Base-by-base conservation (phyloP, 2,888 invertebrate species). In the Stenoptilia bipunctidactyla region DNA sequence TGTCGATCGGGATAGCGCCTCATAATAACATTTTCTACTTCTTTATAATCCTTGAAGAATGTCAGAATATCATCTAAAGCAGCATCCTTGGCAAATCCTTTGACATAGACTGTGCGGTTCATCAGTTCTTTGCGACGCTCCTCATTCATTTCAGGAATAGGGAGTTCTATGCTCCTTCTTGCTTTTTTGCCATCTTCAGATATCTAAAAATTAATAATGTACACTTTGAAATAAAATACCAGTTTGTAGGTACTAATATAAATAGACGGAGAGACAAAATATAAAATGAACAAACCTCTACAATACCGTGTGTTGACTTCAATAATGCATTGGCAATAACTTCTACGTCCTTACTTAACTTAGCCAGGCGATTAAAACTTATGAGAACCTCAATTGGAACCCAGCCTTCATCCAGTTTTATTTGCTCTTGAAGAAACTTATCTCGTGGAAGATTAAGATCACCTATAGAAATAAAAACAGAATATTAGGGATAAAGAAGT, bases 361-460 rank as follows among this genome's bases (percentile, higher is more conserved):
- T 77, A 0, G 91, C 87, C 14, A 98, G 86, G 14, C 97, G 87
- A 69, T 97, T 96, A 68, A 98, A 99, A 43, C 90, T 95, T 36
- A 93, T 76, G 72, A 99, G 87, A 0, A 92, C 88, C 0, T 91
- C 89, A 36, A 98, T 66, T 0, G 94, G 88, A 13, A 99, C 88
- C 98, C 98, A 96, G 1, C 94, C 98, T 40, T 96, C 93, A 50
- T 96, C 93, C 47, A 93, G 84, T 51, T 89, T 89, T 1, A 93
- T 88, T 74, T 96, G 92, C 45, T 93, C 93, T 53, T 90, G 88
- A n/a, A 99, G 83, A 66, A 98, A 99, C 71, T 93, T 96, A 67
- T 99, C 98, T 44, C 92, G 88, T 0, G 92, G 90, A 39, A 99
- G 84, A 75, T 99, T 99, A 3, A 92, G 87, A 69, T 99, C 95